A percentile compares a stretch with the other conserved stretches of the same genome.
phyloP scores from a whole-genome alignment of 2,113 vertebrate species.

The Carlito syrichta region DNA sequence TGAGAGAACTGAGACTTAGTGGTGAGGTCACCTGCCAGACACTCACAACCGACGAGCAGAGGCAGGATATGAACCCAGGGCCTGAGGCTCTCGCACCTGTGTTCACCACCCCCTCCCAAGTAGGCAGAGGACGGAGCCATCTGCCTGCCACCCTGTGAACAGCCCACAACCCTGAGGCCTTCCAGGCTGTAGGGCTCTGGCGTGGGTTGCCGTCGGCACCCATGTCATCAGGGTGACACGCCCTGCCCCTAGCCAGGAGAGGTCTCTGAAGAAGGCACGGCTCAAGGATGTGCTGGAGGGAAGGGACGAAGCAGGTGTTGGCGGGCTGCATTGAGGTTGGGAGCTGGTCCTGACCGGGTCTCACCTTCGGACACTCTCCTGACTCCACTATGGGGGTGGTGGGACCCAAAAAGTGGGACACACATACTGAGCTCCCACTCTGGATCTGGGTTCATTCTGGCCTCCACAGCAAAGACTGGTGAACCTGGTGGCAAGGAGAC shows the following conservation, averaged over 20 bases:
- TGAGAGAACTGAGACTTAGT: background rate
- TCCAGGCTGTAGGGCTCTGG: background rate
- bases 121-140: background rate
- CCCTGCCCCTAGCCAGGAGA: no score
- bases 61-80: background rate
- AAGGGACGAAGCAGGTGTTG: background rate
- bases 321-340: no score
- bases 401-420: no score
- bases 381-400: no score
- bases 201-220: no score
- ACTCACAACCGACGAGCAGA: background rate
- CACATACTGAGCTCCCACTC: no score
- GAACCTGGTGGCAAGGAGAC: accelerated
- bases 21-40: background rate
- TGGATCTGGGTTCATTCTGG: no score
- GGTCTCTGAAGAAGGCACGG: background rate
- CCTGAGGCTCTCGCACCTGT: background rate
- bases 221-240: accelerated
- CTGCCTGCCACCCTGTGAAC: background rate
- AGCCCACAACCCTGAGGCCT: background rate
- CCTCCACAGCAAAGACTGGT: background rate
- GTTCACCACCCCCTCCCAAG: accelerated
- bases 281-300: accelerated
- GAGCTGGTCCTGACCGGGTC: no score
- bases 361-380: no score